Base-by-base conservation (phyloP, 37 sponge, comb jelly and placozoan species). In the Petrosia ficiformis region DNA sequence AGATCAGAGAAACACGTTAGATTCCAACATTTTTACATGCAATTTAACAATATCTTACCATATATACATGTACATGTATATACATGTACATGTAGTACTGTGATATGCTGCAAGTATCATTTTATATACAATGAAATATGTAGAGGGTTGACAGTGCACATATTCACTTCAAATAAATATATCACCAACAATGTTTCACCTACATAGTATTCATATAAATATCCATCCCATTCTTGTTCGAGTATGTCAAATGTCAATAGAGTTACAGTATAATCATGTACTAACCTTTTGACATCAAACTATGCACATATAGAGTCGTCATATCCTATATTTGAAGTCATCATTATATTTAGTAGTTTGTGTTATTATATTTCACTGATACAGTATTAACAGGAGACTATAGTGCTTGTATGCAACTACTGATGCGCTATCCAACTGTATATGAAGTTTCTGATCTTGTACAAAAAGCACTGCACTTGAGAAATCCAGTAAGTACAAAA, bases 301-400 rank as follows among this genome's bases (percentile, higher is more conserved):
- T n/a, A n/a, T n/a, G n/a, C n/a, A n/a, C n/a, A n/a, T n/a, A n/a
- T n/a, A n/a, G n/a, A n/a, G n/a, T n/a, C n/a, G n/a, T n/a, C n/a
- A n/a, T n/a, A n/a, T n/a, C n/a, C 14, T 48, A 48, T 48, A 19
- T 19, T 48, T 48, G 14, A 19, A 48, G 8, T 48, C 14, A 48
- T 48, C 14, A 48, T 48, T 48, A 48, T 48, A 19, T 19, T 48
- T 48, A 48, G 8, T 48, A 48, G 8, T 48, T 19, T 48, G 8
- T 19, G 8, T 48, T 19, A 19, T 48, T 19, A 19, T 48, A 48
- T 48, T 19, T 48, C 14, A 8, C 54, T 14, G 8, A n/a, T 48
- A 26, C 90, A 92, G 93, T 99, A 72, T 74, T 95, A 26, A 77
- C 75, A 3, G 77, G 76, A 1, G 96, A 95, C 83, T 87, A 99